Conservation (phyloP, 2,888 invertebrate genomes). For the Rhagonycha fulva region DNA sequence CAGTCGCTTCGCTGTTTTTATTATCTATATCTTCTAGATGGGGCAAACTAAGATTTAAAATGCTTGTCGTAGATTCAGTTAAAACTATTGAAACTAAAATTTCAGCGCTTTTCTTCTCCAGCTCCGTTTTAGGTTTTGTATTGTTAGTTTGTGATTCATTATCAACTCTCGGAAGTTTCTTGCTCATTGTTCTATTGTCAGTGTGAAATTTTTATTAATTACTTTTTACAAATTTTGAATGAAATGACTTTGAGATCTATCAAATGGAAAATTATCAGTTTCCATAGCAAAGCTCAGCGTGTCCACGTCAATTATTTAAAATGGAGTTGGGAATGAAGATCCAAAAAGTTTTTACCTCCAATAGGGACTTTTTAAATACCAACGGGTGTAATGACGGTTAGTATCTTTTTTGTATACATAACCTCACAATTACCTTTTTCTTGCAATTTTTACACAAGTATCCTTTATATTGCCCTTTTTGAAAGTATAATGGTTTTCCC, state of each 20-base stretch:
- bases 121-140: not conserved
- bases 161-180: not conserved
- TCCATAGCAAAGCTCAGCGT: not conserved
- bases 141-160: not conserved
- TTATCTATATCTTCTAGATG: constrained; percentile 41
- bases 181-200: not conserved
- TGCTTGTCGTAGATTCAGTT: constrained; percentile 49
- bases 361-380: no score
- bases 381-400: no score
- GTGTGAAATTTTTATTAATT: not conserved
- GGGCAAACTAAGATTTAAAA: constrained; percentile 45
- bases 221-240: not conserved
- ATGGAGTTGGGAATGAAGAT: no score
- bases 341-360: no score
- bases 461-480: no score
- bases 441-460: no score
- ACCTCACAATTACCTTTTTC: no score
- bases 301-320: no score
- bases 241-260: not conserved
- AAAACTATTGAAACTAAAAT: constrained; percentile 47
- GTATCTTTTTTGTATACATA: no score
- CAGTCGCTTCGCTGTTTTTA: constrained; percentile 1
- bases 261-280: not conserved
- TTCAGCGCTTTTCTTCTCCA: constrained; percentile 9
- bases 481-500: no score